phyloP scores from a whole-genome alignment of 2,888 invertebrate genomes.

The Leptogaster cylindrica region DNA sequence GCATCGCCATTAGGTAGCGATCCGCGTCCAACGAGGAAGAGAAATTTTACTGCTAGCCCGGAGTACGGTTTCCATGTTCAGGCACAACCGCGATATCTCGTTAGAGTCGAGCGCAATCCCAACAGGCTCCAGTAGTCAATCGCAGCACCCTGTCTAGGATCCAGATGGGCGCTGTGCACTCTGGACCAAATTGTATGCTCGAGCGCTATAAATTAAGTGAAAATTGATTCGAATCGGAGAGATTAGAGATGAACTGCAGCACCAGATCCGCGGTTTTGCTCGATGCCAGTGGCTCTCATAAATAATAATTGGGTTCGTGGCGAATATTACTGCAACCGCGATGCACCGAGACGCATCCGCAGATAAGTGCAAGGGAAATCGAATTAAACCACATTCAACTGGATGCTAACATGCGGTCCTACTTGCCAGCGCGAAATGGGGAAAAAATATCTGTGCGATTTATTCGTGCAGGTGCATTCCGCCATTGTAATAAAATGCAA shows the following conservation, averaged over 20 bases:
- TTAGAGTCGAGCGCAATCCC: constrained; percentile 15
- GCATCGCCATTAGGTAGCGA: not conserved
- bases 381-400: not conserved
- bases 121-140: constrained; percentile 7
- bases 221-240: constrained; percentile 35
- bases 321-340: constrained; percentile 16
- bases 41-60: constrained; percentile 43
- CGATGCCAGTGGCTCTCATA: constrained; percentile 16
- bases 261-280: not conserved
- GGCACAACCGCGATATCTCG: constrained; percentile 38
- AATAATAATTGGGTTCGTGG: constrained; percentile 26
- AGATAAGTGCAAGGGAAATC: constrained; percentile 35
- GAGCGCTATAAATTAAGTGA: constrained; percentile 35
- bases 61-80: constrained; percentile 42
- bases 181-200: constrained; percentile 32
- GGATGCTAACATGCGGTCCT: not conserved
- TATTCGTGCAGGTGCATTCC: constrained; percentile 23
- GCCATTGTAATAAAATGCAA: not conserved
- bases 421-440: not conserved
- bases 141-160: not conserved
- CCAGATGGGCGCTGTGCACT: constrained; percentile 9
- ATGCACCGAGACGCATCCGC: constrained; percentile 11
- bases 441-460: constrained; percentile 11
- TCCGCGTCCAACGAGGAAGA: constrained; percentile 42
- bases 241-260: constrained; percentile 4